These are phyloP conservation scores for Trachelipus rathkii DNA, from an alignment of 1,140 invertebrate genomes.

Conservation along the genomic window DNA sequence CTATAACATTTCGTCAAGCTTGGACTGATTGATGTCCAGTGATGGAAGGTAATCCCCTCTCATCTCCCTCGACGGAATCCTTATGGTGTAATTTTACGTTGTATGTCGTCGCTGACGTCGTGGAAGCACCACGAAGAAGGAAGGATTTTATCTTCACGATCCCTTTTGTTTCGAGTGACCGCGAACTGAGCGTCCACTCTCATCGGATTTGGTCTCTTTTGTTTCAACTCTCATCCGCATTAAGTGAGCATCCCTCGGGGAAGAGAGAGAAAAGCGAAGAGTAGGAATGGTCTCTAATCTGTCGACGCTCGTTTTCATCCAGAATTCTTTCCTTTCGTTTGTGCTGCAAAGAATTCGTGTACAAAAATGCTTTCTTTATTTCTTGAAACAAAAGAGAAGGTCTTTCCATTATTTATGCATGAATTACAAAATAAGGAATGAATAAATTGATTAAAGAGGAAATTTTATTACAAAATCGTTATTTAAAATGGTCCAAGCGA, in stretches of 20 bases:
- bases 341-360: neutral
- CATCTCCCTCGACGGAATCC: neutral
- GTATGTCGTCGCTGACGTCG: neutral
- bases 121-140: slow-evolving; percentile 35
- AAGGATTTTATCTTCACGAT: slow-evolving; percentile 38
- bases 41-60: neutral
- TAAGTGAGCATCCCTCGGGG: slow-evolving; percentile 39
- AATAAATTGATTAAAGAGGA: too few relatives aligned
- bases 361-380: neutral
- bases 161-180: slow-evolving; percentile 44
- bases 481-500: too few relatives aligned
- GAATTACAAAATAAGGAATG: neutral
- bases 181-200: slow-evolving; percentile 39
- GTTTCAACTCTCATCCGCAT: slow-evolving; percentile 39
- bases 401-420: neutral
- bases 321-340: neutral
- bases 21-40: neutral
- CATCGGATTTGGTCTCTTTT: slow-evolving; percentile 43
- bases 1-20: neutral
- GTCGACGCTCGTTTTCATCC: neutral
- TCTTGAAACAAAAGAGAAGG: neutral
- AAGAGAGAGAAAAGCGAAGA: neutral
- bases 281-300: neutral
- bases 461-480: too few relatives aligned
- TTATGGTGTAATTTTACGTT: neutral